phyloP scores from a whole-genome alignment of 2,888 invertebrate species.

The Serrognathus titanus region DNA sequence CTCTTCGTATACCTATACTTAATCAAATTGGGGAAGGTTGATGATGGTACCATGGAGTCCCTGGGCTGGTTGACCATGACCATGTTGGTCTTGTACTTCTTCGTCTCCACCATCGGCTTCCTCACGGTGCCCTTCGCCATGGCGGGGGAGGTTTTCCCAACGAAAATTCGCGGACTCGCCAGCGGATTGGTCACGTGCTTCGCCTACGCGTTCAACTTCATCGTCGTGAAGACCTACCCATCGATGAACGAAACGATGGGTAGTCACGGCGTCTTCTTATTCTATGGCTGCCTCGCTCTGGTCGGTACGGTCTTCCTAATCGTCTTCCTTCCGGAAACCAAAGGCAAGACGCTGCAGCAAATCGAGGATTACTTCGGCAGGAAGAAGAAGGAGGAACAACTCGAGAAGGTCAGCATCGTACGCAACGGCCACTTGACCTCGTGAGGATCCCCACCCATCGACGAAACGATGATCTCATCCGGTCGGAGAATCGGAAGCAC shows the following conservation, averaged over 20 bases:
- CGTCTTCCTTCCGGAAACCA: conserved; percentile 53
- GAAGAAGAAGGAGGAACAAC: background rate
- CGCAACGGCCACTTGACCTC: no score
- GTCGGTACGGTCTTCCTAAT: conserved; percentile 52
- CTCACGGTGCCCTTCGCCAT: conserved; percentile 57
- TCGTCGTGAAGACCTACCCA: conserved; percentile 53
- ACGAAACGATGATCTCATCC: no score
- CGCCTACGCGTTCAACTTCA: conserved; percentile 54
- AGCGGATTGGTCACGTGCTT: conserved; percentile 51
- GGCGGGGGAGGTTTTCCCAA: conserved; percentile 56
- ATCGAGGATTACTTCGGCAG: conserved; percentile 51
- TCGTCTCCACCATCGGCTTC: conserved; percentile 54
- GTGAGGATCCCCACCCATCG: no score
- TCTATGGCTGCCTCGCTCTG: conserved; percentile 50
- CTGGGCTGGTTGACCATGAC: conserved; percentile 47
- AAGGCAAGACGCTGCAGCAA: conserved; percentile 52
- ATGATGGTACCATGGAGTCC: conserved; percentile 27
- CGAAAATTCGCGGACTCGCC: conserved; percentile 53
- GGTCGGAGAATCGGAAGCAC: no score
- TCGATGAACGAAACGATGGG: conserved; percentile 46
- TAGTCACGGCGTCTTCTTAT: conserved; percentile 51
- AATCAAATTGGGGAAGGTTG: conserved; percentile 31
- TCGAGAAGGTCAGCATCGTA: no score
- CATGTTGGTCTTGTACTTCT: conserved; percentile 51
- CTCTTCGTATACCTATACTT: conserved; percentile 49